Evolutionary conservation across 2,888 invertebrate genomes (phyloP), one percentile per base, ranked within the genome.

Genomic region (Muschampia plurimacula): DNA sequence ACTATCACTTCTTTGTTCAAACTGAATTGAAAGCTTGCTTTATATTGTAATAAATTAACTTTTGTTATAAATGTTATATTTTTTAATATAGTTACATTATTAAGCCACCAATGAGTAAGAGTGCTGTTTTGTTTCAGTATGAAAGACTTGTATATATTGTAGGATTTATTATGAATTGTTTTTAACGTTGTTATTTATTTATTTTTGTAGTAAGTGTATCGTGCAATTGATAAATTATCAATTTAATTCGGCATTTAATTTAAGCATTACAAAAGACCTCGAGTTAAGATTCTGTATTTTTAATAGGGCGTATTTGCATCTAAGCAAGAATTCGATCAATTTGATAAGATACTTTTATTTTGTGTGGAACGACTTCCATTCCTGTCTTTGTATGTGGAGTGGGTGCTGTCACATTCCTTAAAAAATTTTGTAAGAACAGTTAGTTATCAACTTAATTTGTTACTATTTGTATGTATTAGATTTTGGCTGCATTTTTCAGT

Each of bases 141-240:
- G 28, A 57, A 57, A 28, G 12, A 28, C 22, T 57, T 57, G 52
- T 55, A 10, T 28, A 9, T 57, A n/a, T 28, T 57, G 55, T 57
- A 57, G 28, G 55, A 57, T 57, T 52, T 57, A 55, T 55, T 55
- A 41, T 28, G 64, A 64, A 32, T 60, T 62, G 36, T 68, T 60
- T 68, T 62, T 41, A 64, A 44, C 13, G 46, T 68, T 68, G 60
- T 62, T 68, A 22, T 57, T 57, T 57, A 68, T 68, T 68, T 68
- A 68, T 68, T 68, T 59, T 69, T 49, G 52, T 44, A 39, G 32
- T 69, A 49, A 65, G 65, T 9, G 32, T 63, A 46, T 52, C 36
- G 69, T 69, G 69, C 63, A 69, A 69, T 67, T 57, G 44, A 60
- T 52, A 39, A 62, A 55, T 41, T 28, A 15, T 49, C n/a, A 52